Conservation (phyloP, 2,888 invertebrate genomes). For the Apantesis nais region DNA sequence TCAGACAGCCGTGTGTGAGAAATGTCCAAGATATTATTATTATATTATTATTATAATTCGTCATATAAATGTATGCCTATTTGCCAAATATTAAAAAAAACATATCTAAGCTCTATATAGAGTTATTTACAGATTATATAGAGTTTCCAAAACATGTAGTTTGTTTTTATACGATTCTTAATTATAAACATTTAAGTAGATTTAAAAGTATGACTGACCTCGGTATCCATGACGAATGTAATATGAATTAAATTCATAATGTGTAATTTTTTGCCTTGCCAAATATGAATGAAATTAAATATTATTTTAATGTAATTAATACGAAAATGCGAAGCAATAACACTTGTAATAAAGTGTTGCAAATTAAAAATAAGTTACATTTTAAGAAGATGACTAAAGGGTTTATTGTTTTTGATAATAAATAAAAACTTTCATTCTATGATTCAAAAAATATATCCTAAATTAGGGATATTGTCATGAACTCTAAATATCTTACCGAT, state of each 20-base stretch:
- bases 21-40: too few species aligned
- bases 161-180: not conserved
- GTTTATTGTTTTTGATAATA: not conserved
- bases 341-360: slow-evolving; percentile 24
- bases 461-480: too few species aligned
- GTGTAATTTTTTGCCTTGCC: slow-evolving; percentile 23
- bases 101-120: too few species aligned
- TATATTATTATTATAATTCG: too few species aligned
- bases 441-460: not conserved
- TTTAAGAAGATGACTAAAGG: not conserved
- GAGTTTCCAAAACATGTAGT: not conserved
- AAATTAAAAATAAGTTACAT: slow-evolving; percentile 5
- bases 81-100: too few species aligned
- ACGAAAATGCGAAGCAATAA: slow-evolving; percentile 31
- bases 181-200: slow-evolving; percentile 3
- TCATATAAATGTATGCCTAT: too few species aligned
- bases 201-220: slow-evolving; percentile 38
- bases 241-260: slow-evolving; percentile 35
- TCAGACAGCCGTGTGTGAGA: too few species aligned
- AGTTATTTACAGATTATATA: slow-evolving; percentile 4
- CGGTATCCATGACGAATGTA: slow-evolving; percentile 39
- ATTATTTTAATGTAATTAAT: slow-evolving; percentile 49
- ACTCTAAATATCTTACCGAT: too few species aligned
- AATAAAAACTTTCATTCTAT: not conserved
- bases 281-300: slow-evolving; percentile 49